Base-by-base conservation (phyloP, 2,113 vertebrate genomes). In the Rutilus rutilus region DNA sequence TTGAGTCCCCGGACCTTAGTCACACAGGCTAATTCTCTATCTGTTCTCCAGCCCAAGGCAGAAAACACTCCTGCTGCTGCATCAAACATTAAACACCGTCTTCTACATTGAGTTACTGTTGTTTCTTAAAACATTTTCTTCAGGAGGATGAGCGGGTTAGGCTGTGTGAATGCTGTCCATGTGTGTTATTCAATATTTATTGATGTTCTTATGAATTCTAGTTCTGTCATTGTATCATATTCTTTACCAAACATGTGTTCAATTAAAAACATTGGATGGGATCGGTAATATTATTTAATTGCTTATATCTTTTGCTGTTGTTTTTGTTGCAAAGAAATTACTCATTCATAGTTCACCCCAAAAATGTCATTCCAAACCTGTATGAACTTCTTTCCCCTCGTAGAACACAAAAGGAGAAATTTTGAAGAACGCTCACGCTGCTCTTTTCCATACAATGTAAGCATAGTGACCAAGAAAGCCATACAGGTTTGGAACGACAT, bases 221-320 rank as follows among this genome's bases (percentile, higher is more conserved):
- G 92, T 94, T 90, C 92, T 92, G 92, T 93, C 91, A 88, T 89
- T 94, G 95, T 95, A 92, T 93, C 90, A 88, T 93, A 91, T 94
- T 94, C 92, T 95, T 96, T 95, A 92, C 91, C 87, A 92, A 89
- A 92, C 89, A 91, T 93, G 91, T 89, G 87, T 89, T 93, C 91
- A 14, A 95, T 95, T 95, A 95, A 96, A 94, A 93, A 90, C 86
- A 88, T 91, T 93, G 92, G 92, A 93, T 93, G 93, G 91, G 91
- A 94, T 93, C 91, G 2, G 88, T 93, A 83, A 82, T 83, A 74
- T 75, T 65, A 65, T 67, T 91, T 84, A 47, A 47, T 47, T 15
- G 25, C 3, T 6, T 57, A 0, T 64, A 89, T 85, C 39, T 42
- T 45, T 74, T 12, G 23, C 19, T 50, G 25, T 76, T 73, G 4